A percentile compares a stretch with the other conserved stretches of the same genome.
Conservation (phyloP, 2,113 vertebrate species). For the Callionymus lyra region DNA sequence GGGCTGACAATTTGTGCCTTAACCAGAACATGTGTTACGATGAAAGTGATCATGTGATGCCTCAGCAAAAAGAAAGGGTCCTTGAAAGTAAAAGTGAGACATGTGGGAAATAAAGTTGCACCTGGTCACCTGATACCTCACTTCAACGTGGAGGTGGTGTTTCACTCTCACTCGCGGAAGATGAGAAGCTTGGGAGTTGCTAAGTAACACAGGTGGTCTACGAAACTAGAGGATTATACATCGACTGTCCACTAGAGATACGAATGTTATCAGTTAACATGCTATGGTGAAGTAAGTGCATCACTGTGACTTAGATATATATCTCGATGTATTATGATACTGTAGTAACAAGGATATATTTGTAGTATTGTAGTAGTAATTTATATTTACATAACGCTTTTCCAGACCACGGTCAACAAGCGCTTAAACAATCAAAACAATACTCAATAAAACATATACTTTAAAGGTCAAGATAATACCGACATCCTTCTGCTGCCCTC, state of each 20-base stretch:
- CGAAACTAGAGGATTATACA: not conserved
- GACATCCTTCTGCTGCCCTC: not conserved
- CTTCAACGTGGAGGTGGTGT: conserved; percentile 5
- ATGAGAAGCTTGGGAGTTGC: conserved; percentile 24
- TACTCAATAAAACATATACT: too few relatives aligned
- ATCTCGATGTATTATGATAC: too few relatives aligned
- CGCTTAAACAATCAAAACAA: too few relatives aligned
- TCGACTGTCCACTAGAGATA: not conserved
- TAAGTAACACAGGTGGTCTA: conserved; percentile 19
- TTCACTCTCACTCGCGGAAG: conserved; percentile 41
- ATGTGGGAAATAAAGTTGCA: conserved; percentile 17
- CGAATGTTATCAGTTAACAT: not conserved
- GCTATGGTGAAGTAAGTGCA: not conserved
- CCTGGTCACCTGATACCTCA: conserved; percentile 13
- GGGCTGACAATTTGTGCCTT: too few relatives aligned
- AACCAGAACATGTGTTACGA: too few relatives aligned
- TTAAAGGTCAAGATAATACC: not conserved
- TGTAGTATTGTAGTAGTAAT: too few relatives aligned
- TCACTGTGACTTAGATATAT: not conserved
- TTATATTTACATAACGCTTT: too few relatives aligned
- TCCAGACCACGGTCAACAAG: too few relatives aligned
- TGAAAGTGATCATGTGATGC: not conserved
- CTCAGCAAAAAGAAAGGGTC: not conserved
- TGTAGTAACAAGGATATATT: too few relatives aligned
- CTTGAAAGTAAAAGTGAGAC: conserved; percentile 19